phyloP scores from a whole-genome alignment of 1,140 invertebrate genomes.

The Drosophila grimshawi region DNA sequence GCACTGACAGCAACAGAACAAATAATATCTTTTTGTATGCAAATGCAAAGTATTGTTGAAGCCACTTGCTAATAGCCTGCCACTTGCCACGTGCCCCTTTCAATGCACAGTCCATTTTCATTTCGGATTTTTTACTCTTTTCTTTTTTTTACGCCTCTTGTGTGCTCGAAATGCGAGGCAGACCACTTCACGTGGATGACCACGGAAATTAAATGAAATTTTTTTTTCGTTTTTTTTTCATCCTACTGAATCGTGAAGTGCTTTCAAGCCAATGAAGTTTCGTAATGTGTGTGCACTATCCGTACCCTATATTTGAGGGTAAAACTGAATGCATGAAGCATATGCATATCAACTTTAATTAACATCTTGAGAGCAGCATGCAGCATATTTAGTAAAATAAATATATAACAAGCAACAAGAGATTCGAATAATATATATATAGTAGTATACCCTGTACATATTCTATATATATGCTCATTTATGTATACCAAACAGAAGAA shows the following conservation, averaged over 20 bases:
- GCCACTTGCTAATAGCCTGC: conserved; percentile 59
- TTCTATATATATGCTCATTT: no score
- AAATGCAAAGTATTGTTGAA: conserved; percentile 59
- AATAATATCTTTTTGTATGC: conserved; percentile 71
- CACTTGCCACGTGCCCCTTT: conserved; percentile 23
- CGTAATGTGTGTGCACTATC: background rate
- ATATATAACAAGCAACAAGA: no score
- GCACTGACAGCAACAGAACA: conserved; percentile 55
- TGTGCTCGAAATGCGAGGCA: conserved; percentile 64
- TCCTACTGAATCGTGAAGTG: conserved; percentile 42
- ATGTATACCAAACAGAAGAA: no score
- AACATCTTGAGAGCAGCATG: no score
- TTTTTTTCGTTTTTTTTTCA: conserved; percentile 42
- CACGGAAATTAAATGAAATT: conserved; percentile 79
- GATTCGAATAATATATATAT: no score
- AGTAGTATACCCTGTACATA: no score
- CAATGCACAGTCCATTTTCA: conserved; percentile 40
- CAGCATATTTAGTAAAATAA: no score
- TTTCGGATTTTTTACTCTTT: conserved; percentile 4
- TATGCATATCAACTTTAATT: no score
- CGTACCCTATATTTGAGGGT: conserved; percentile 8
- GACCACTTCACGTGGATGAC: conserved; percentile 74
- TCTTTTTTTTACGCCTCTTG: conserved; percentile 54
- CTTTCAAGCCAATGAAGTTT: conserved; percentile 41
- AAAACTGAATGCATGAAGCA: background rate